Percentiles rank a stretch among this genome's conserved stretches.
These are phyloP conservation scores for Pissodes strobi DNA, from an alignment of 1,140 invertebrate genomes.

Conservation along the genomic window DNA sequence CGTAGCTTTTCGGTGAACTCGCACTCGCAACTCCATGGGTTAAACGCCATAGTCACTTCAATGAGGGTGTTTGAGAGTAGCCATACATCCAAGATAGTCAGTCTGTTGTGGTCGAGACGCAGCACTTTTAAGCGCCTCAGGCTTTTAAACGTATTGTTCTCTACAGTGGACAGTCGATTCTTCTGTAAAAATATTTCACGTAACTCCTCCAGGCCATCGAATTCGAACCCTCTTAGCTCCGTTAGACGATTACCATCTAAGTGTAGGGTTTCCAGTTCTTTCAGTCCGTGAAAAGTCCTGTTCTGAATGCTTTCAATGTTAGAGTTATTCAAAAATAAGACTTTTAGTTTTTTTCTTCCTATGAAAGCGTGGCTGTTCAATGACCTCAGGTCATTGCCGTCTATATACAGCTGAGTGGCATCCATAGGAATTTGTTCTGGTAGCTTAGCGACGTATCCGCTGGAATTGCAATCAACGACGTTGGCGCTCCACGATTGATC, in stretches of 20 bases:
- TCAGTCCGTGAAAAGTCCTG: constrained; percentile 85
- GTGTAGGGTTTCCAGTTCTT: constrained; percentile 79
- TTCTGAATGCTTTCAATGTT: constrained; percentile 86
- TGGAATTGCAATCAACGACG: constrained; percentile 84
- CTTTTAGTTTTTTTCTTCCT: constrained; percentile 81
- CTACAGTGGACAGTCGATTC: constrained; percentile 72
- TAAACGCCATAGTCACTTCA: constrained; percentile 72
- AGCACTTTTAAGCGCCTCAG: constrained; percentile 73
- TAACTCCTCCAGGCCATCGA: constrained; percentile 67
- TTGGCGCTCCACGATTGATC: constrained; percentile 91
- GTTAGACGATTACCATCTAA: constrained; percentile 61
- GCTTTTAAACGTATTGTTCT: constrained; percentile 77
- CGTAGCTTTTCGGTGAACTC: constrained; percentile 78
- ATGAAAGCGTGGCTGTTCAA: constrained; percentile 87
- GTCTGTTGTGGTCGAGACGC: constrained; percentile 76
- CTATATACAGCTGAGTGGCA: constrained; percentile 84
- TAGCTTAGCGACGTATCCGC: constrained; percentile 71
- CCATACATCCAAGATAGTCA: constrained; percentile 78
- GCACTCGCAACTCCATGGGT: constrained; percentile 89
- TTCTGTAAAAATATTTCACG: constrained; percentile 68
- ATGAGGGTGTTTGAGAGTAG: constrained; percentile 69
- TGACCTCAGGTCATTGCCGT: constrained; percentile 81
- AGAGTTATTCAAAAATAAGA: constrained; percentile 83
- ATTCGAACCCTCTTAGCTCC: constrained; percentile 78
- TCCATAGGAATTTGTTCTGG: constrained; percentile 91